Evolutionary conservation across 2,113 vertebrate species (phyloP), one percentile per base, ranked within the genome.

Genomic region (Melanerpes aurifrons): DNA sequence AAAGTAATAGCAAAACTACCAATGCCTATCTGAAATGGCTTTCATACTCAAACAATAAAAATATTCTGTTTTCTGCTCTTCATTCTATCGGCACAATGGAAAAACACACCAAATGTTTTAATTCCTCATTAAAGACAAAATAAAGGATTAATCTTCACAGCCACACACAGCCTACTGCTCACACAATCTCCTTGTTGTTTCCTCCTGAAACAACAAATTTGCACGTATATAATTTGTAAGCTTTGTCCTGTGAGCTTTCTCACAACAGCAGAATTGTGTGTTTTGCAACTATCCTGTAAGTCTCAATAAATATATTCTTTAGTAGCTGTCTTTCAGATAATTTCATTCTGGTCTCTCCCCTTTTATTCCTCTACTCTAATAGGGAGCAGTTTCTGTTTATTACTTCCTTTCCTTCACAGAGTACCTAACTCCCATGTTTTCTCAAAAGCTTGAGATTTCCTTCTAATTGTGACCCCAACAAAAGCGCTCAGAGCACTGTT

Each of bases 381-480:
- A 89, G 89, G 89, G 83, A 94, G 87, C 56, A 70, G 70, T 90
- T 84, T 93, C 87, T 88, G 91, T 91, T 96, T 95, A 96, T 87
- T 82, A 95, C 93, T 92, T 95, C 92, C 83, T 95, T 88, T 93
- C 85, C 92, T 89, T 91, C 91, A 82, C 77, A 80, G 90, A 90
- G 63, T 62, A 82, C 72, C 85, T 45, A 83, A 95, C 75, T 93
- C 84, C 45, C 53, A 62, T 25, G 84, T 85, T 96, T 87, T 94
- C 94, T 94, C 92, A 95, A 87, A 96, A 92, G 87, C 86, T 63
- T 81, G 94, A 69, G 72, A 94, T 89, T 96, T 94, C 89, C 94
- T 92, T 96, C 93, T 95, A 96, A 97, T 90, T 95, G 91, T 92
- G 94, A 97, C 87, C 87, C 67, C 82, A 93, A 92, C 82, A 91